These are phyloP conservation scores for Diloba caeruleocephala DNA, from an alignment of 2,888 invertebrate species.

Conservation along the genomic window DNA sequence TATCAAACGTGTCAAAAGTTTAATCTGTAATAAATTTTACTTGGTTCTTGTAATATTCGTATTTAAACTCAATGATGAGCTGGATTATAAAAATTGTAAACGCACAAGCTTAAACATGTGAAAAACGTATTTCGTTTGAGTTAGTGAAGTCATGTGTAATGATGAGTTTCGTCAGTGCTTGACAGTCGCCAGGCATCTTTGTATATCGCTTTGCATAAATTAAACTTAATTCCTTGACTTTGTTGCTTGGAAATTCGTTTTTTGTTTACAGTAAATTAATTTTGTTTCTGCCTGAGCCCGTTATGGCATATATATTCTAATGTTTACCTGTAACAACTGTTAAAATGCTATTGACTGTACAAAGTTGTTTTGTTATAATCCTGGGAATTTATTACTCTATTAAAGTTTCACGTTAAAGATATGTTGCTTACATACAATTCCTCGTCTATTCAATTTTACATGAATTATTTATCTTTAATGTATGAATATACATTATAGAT, in stretches of 20 bases:
- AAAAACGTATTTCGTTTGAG: conserved; percentile 16
- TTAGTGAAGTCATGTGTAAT: conserved; percentile 13
- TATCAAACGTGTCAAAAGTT: conserved; percentile 4
- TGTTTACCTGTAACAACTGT: conserved; percentile 26
- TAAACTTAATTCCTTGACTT: conserved; percentile 35
- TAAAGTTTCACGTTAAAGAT: too few species aligned
- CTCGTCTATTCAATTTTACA: too few species aligned
- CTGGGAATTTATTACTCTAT: conserved; percentile 3
- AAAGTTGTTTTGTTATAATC: conserved; percentile 20
- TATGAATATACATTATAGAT: too few species aligned
- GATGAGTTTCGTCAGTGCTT: conserved; percentile 23
- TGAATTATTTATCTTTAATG: too few species aligned
- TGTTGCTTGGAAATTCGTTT: conserved; percentile 25
- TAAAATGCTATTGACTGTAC: conserved; percentile 9
- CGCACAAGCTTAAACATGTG: not conserved
- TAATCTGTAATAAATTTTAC: not conserved
- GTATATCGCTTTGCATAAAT: conserved; percentile 40
- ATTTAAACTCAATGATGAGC: conserved; percentile 22
- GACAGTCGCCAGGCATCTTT: conserved; percentile 22
- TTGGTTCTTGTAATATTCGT: conserved; percentile 18
- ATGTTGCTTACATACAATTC: too few species aligned
- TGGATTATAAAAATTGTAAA: conserved; percentile 9
- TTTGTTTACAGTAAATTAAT: conserved; percentile 17
- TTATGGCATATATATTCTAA: conserved; percentile 18
- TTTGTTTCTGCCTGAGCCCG: conserved; percentile 5